Conservation (phyloP, 2,113 vertebrate genomes). For the Phodopus roborovskii region DNA sequence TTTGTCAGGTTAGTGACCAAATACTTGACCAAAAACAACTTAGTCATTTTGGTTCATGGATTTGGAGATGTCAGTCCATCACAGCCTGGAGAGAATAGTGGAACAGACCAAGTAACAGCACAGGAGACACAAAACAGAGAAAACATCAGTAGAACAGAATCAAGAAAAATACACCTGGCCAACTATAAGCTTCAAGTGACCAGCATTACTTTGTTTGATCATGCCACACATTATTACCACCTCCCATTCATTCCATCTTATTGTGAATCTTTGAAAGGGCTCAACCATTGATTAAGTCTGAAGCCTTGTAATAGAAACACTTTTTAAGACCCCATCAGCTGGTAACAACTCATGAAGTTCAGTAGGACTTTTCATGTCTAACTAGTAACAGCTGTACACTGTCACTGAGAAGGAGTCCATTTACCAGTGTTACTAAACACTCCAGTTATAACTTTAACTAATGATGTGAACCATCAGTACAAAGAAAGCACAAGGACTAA, state of each 20-base stretch:
- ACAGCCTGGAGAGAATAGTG: not conserved
- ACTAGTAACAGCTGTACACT: not conserved
- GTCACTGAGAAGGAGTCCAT: no score
- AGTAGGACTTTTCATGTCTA: not conserved
- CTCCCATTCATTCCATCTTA: not conserved
- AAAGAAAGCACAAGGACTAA: not conserved
- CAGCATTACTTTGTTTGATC: not conserved
- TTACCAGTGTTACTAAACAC: not conserved
- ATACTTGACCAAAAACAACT: not conserved
- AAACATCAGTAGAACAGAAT: not conserved
- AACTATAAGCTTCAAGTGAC: not conserved
- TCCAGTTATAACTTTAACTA: no score
- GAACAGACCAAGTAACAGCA: no score
- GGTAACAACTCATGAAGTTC: no score
- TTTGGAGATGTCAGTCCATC: not conserved
- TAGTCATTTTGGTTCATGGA: not conserved
- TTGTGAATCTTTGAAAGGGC: not conserved
- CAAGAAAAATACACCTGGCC: accelerated
- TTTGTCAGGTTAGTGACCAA: no score
- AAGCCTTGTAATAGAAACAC: no score
- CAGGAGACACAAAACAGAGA: not conserved
- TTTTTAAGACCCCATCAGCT: not conserved
- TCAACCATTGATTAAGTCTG: not conserved
- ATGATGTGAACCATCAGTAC: not conserved
- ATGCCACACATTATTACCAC: not conserved